These are phyloP conservation scores for Myotis planiceps DNA, from an alignment of 2,797 vertebrate species.

Conservation along the genomic window DNA sequence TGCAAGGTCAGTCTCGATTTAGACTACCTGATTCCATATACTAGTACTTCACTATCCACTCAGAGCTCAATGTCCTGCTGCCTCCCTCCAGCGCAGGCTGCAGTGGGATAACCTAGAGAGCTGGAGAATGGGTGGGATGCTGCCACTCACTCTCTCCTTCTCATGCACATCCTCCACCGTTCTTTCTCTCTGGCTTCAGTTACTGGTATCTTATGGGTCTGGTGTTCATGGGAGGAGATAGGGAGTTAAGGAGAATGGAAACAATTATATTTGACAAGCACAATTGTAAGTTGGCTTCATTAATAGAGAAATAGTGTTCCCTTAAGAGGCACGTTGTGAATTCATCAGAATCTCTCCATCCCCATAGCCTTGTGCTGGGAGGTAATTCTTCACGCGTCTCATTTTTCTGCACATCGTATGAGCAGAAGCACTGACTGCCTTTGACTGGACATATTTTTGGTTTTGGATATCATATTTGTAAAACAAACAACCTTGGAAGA, in stretches of 20 bases:
- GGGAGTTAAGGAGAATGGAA: background rate
- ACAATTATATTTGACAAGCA: background rate
- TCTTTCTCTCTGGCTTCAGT: background rate
- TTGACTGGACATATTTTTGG: background rate
- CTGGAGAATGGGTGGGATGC: background rate
- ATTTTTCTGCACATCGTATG: background rate
- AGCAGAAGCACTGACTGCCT: background rate
- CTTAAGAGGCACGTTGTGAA: background rate
- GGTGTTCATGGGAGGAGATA: background rate
- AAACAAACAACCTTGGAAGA: background rate
- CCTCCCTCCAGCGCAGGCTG: background rate
- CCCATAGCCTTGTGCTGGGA: background rate
- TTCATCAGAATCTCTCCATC: background rate
- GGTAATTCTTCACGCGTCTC: background rate
- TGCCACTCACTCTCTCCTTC: background rate
- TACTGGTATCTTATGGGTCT: background rate
- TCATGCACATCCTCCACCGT: background rate
- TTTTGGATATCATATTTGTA: background rate
- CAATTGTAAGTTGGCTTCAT: background rate
- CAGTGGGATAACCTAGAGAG: background rate
- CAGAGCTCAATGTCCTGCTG: too few species aligned
- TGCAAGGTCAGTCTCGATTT: background rate
- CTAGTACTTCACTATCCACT: background rate
- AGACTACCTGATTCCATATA: background rate
- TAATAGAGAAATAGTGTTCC: background rate